Evolutionary conservation across 2,888 invertebrate species (phyloP).

Genomic region (Nomada fucata): DNA sequence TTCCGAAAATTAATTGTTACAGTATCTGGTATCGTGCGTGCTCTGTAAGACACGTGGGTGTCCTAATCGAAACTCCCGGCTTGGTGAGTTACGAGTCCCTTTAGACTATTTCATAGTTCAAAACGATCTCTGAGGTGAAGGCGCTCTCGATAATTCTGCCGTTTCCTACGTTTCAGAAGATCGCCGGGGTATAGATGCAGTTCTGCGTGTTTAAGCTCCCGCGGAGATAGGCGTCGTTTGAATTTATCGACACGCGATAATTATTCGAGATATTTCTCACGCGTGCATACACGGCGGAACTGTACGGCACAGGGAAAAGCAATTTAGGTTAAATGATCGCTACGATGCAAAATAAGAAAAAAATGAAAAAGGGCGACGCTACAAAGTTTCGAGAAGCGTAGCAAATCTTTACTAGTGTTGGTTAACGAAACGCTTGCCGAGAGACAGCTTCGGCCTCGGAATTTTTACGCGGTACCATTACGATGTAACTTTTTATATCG

Average conservation of each 20-base stretch:
- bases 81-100: background rate
- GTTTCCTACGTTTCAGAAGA: background rate
- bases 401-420: constrained; percentile 24
- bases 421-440: constrained; percentile 38
- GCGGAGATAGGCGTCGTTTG: too few relatives aligned
- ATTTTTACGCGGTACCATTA: constrained; percentile 52
- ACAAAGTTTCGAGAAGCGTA: constrained; percentile 6
- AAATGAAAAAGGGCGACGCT: background rate
- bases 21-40: constrained; percentile 4
- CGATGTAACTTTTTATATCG: constrained; percentile 55
- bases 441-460: background rate
- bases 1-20: constrained; percentile 53
- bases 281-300: background rate
- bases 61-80: constrained; percentile 16
- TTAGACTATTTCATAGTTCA: constrained; percentile 7
- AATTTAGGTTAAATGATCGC: background rate
- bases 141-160: background rate
- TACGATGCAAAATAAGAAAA: background rate
- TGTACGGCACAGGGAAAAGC: background rate
- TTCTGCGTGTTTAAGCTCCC: background rate
- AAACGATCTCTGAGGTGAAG: background rate
- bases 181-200: background rate
- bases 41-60: background rate
- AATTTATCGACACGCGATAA: background rate
- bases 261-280: background rate